These are phyloP conservation scores for Platycnemis pennipes DNA, from an alignment of 2,888 invertebrate species.

Conservation along the genomic window DNA sequence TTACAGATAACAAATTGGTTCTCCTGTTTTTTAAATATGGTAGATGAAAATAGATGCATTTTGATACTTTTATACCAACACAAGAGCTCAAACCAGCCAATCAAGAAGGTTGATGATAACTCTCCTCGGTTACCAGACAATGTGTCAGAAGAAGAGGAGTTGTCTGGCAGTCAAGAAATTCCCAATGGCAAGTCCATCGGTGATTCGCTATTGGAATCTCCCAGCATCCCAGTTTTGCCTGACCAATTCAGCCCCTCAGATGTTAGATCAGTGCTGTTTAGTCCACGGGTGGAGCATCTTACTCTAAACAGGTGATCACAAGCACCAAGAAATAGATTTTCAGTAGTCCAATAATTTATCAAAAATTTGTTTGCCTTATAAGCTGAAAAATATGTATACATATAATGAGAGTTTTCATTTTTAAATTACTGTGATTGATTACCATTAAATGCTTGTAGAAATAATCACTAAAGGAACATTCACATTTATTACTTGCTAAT, in stretches of 20 bases:
- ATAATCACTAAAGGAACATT: no score
- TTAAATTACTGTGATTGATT: no score
- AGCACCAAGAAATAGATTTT: background rate
- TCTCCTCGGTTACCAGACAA: background rate
- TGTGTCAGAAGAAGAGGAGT: background rate
- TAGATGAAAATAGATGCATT: background rate
- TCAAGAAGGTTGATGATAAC: background rate
- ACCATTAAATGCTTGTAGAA: no score
- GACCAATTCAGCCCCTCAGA: background rate
- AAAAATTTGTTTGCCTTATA: no score
- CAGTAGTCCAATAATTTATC: no score
- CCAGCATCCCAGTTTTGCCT: background rate
- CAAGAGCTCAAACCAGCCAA: background rate
- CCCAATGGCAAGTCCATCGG: background rate
- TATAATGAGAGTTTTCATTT: no score
- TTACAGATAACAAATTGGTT: background rate
- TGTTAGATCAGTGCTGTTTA: background rate
- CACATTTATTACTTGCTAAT: no score
- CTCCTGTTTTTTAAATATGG: background rate
- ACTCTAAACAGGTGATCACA: background rate
- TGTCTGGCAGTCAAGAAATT: background rate
- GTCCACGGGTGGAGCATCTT: background rate
- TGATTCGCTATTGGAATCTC: background rate
- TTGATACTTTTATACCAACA: background rate
- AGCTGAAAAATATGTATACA: no score